Conservation (phyloP, 30 jellyfish, hydroid and myxozoan species). For the Chironex yamaguchii region DNA sequence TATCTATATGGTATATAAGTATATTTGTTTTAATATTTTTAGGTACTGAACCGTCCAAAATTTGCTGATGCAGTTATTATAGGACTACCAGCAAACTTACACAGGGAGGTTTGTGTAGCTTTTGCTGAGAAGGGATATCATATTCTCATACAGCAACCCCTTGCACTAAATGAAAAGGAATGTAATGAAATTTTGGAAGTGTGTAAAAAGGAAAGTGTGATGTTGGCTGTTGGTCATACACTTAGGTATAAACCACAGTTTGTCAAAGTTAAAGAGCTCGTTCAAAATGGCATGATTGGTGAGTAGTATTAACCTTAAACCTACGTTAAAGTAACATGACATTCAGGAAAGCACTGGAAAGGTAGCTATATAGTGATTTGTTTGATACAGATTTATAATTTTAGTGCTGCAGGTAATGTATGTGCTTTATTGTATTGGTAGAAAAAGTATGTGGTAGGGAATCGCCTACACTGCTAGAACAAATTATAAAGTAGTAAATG, state of each 20-base stretch:
- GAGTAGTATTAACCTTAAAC: background rate
- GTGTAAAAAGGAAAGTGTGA: conserved; percentile 67
- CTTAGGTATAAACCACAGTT: conserved; percentile 77
- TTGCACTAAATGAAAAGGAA: conserved; percentile 87
- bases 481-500: no score
- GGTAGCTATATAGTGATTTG: no score
- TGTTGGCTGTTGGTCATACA: conserved; percentile 87
- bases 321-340: no score
- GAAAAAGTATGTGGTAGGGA: no score
- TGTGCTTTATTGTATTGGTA: no score
- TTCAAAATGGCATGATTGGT: conserved; percentile 88
- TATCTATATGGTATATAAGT: no score
- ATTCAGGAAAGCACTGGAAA: no score
- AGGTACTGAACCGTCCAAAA: conserved; percentile 9
- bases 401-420: no score
- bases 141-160: conserved; percentile 85
- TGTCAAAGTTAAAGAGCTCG: conserved; percentile 75
- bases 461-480: no score
- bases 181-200: conserved; percentile 85
- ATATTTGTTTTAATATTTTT: no score
- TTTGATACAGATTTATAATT: no score
- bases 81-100: conserved; percentile 79
- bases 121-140: conserved; percentile 87
- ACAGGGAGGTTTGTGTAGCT: conserved; percentile 82
- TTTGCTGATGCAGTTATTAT: conserved; percentile 98